Conservation (phyloP, 92 coral and sea anemone species). For the Chrysogorgia sp. region DNA sequence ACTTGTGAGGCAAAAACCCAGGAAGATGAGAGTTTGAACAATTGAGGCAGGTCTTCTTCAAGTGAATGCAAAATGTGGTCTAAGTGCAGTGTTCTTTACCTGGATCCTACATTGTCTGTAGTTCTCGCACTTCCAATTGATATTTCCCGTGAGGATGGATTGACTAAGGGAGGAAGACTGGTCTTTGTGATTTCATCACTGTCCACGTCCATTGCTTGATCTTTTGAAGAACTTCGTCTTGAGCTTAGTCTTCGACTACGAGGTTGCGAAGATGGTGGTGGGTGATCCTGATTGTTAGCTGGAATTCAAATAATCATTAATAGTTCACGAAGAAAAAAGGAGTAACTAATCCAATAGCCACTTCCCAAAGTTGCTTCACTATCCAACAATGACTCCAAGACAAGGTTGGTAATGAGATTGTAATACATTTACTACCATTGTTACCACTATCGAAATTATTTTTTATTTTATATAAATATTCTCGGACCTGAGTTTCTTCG, state of each 20-base stretch:
- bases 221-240: conserved; percentile 28
- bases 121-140: conserved; percentile 10
- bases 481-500: conserved; percentile 64
- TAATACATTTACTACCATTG: too few species aligned
- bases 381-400: too few species aligned
- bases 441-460: background rate
- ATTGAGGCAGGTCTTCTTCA: too few species aligned
- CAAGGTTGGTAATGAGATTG: too few species aligned
- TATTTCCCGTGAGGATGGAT: background rate
- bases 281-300: background rate
- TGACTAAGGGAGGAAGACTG: conserved; percentile 4
- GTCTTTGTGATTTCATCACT: conserved; percentile 11
- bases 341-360: background rate
- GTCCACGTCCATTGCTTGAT: conserved; percentile 31
- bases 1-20: too few species aligned
- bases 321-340: background rate
- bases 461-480: background rate
- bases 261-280: conserved; percentile 6
- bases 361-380: too few species aligned
- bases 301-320: background rate
- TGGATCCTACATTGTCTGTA: conserved; percentile 26
- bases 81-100: background rate
- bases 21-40: too few species aligned
- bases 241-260: conserved; percentile 13
- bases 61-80: background rate